Evolutionary conservation across 2,888 invertebrate species (phyloP), one percentile per base, ranked within the genome.

Genomic region (Chrysolina americana): DNA sequence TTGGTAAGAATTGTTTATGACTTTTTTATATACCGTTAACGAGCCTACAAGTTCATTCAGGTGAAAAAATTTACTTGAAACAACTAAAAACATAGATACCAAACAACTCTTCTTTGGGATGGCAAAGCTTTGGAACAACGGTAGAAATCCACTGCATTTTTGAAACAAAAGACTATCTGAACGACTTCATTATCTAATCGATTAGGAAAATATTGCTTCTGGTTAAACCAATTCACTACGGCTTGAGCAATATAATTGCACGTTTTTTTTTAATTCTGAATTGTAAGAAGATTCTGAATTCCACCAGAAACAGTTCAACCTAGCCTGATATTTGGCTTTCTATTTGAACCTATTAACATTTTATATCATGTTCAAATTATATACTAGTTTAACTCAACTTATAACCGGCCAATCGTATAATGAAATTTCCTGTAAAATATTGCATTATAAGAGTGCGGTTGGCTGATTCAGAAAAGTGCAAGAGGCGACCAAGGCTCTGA

Each of bases 391-490:
- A 48, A 66, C 50, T 66, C 23, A 11, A 50, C 50, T 66, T 66
- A 41, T 36, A 66, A 50, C 66, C 50, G 28, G 36, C 66, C 50
- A 36, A 50, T 66, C 50, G 23, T 66, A 36, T 36, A 66, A 66
- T 66, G 50, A 50, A 66, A 66, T 50, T 50, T 66, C 50, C 66
- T 66, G 50, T 36, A 19, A 53, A 53, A 53, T 50, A 66, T 66
- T 66, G 66, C 66, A 66, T 50, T 66, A 66, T 66, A 50, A 50
- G 36, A 6, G 11, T 8, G 50, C 41, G 66, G 66, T 50, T 66
- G 66, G 65, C 50, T 66, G 17, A 50, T 23, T 41, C 48, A 47
- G 66, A 66, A 66, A 66, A 66, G 50, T 66, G 50, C 50, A 66
- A 66, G 50, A 65, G 17, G 50, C 66, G 66, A 28, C 66, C 53